Evolutionary conservation across 2,113 vertebrate species (phyloP), one percentile per base, ranked within the genome.

Genomic region (Delphinapterus leucas): DNA sequence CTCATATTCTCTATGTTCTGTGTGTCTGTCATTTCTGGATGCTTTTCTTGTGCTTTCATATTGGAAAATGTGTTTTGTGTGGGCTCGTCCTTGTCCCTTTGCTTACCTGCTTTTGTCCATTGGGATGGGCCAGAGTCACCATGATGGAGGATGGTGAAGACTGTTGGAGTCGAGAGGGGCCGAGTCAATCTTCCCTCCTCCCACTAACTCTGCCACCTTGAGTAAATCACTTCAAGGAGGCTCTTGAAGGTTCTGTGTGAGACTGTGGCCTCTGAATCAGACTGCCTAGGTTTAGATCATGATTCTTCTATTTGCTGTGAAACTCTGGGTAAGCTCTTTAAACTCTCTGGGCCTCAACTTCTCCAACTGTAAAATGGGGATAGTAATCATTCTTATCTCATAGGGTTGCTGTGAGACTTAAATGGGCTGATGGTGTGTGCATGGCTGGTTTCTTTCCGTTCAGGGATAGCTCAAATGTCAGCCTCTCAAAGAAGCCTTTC

Each of bases 1-100:
- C 25, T 73, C 6, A 2, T 21, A 12, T 58, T n/a, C 47, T 21
- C 4, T 1, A 21, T 26, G 38, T 25, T 36, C 18, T 25, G 0
- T 28, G 38, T 53, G 17, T 26, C 23, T 89, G 58, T 90, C 53
- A 26, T 17, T 31, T 26, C 21, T 70, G 38, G 58, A 1, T 41
- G n/a, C 38, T 68, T 60, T 18, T 26, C n/a, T 93, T 79, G 47
- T 2, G 36, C 26, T 87, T 87, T 94, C 33, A 36, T 53, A 21
- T 36, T 41, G 31, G 60, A 73, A 67, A 88, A 8, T 13, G 9
- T 53, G 3, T 80, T 89, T 67, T 73, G 17, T 28, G 12, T n/a
- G 21, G 71, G 58, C 15, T 60, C 55, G 4, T 44, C 61, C 53
- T 85, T 17, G 6, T 31, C 14, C 26, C 26, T 71, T 73, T 28